Conservation (phyloP, 2,113 vertebrate genomes). For the Psephotus haematonotus region DNA sequence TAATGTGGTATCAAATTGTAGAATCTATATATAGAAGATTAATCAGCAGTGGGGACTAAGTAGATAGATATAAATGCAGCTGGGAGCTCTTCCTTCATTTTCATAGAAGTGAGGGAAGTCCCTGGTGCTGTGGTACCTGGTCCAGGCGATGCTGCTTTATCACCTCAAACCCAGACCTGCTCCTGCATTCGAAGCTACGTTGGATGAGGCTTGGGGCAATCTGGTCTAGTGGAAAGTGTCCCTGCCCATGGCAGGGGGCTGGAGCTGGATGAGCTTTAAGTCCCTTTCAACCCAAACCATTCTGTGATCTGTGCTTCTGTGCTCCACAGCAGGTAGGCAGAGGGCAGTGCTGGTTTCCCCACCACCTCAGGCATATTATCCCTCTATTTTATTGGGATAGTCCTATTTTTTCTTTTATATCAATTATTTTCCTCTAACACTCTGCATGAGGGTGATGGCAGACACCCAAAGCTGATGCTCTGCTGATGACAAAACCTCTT, state of each 20-base stretch:
- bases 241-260: neutral
- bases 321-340: neutral
- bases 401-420: neutral
- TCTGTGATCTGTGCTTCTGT: neutral
- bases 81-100: neutral
- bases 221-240: neutral
- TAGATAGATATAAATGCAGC: neutral
- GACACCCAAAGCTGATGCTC: neutral
- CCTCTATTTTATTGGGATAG: neutral
- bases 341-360: neutral
- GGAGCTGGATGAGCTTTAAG: neutral
- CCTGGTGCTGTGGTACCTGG: neutral
- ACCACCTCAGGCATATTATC: accelerated
- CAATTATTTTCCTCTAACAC: accelerated
- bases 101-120: accelerated
- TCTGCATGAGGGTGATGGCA: accelerated
- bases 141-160: neutral
- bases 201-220: neutral
- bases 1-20: accelerated
- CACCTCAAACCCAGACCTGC: neutral
- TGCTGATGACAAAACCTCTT: neutral
- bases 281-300: neutral
- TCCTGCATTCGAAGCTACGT: neutral
- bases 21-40: neutral
- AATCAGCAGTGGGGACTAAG: neutral